Evolutionary conservation across 2,888 invertebrate genomes (phyloP).

Genomic region (Drosophila rellima): DNA sequence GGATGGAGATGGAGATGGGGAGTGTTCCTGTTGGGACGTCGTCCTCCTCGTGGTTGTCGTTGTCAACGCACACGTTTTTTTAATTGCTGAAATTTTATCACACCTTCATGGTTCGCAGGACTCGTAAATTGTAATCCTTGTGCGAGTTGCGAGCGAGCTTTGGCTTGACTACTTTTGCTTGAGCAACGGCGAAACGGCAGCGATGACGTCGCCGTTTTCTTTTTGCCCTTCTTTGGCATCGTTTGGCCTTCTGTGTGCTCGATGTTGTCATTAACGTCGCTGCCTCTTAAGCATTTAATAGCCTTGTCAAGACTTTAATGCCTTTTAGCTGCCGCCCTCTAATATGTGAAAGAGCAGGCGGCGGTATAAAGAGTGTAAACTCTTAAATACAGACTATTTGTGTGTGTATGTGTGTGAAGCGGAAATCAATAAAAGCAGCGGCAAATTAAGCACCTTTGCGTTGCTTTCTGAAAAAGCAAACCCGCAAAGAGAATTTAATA

Average conservation of each 20-base stretch:
- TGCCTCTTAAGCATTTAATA: slow-evolving; percentile 82
- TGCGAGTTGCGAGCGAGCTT: slow-evolving; percentile 51
- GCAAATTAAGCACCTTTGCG: slow-evolving; percentile 76
- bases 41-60: slow-evolving; percentile 57
- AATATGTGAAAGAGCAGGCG: slow-evolving; percentile 50
- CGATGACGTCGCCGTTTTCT: slow-evolving; percentile 49
- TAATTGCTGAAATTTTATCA: slow-evolving; percentile 82
- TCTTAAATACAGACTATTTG: slow-evolving; percentile 15
- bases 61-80: slow-evolving; percentile 82
- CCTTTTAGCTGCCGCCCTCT: slow-evolving; percentile 73
- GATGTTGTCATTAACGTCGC: slow-evolving; percentile 79
- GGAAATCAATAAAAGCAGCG: slow-evolving; percentile 79
- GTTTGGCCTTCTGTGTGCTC: slow-evolving; percentile 50
- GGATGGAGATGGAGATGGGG: background rate
- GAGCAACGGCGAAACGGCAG: slow-evolving; percentile 29
- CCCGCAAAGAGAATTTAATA: slow-evolving; percentile 77
- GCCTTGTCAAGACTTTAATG: slow-evolving; percentile 82
- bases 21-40: slow-evolving; percentile 36
- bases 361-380: slow-evolving; percentile 35
- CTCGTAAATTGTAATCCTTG: slow-evolving; percentile 82
- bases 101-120: slow-evolving; percentile 81
- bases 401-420: slow-evolving; percentile 13
- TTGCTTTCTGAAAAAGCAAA: slow-evolving; percentile 45
- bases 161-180: slow-evolving; percentile 44
- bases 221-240: slow-evolving; percentile 28